phyloP scores from a whole-genome alignment of 2,797 vertebrate genomes.

The Otolemur crassicaudatus region DNA sequence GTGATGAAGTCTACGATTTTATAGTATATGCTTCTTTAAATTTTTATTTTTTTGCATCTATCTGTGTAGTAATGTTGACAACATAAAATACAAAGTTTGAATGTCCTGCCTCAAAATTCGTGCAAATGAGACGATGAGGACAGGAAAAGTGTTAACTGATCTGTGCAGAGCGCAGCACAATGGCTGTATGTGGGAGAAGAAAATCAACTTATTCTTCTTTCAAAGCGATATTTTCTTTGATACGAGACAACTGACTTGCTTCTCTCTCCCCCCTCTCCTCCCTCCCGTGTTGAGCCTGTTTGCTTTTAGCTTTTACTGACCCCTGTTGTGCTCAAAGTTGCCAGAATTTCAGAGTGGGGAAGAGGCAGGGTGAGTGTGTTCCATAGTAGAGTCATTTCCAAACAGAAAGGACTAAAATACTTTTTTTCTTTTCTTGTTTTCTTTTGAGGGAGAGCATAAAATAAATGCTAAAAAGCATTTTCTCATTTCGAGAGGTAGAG shows the following conservation, averaged over 20 bases:
- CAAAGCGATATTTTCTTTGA: neutral
- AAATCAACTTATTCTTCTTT: neutral
- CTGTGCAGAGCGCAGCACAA: neutral
- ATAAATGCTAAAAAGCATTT: neutral
- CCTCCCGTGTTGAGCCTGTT: neutral
- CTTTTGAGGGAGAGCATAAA: neutral
- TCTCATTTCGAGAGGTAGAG: neutral
- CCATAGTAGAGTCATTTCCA: neutral
- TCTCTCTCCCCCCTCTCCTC: neutral
- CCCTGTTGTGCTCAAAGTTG: neutral
- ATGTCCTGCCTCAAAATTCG: neutral
- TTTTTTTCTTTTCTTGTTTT: neutral
- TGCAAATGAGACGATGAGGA: neutral
- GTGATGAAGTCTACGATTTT: conserved; percentile 5
- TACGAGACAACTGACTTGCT: neutral
- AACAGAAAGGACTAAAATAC: neutral
- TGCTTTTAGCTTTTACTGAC: neutral
- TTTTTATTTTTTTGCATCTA: neutral
- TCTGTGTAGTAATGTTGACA: neutral
- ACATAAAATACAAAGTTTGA: too few relatives aligned
- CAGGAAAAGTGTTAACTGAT: rapidly evolving
- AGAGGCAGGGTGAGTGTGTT: neutral
- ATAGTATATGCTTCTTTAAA: neutral
- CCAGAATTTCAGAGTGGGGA: neutral
- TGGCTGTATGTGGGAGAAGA: neutral